A percentile compares a stretch with the other conserved stretches of the same genome.
Evolutionary conservation across 2,888 invertebrate genomes (phyloP).

Genomic region (Tetragonisca angustula): DNA sequence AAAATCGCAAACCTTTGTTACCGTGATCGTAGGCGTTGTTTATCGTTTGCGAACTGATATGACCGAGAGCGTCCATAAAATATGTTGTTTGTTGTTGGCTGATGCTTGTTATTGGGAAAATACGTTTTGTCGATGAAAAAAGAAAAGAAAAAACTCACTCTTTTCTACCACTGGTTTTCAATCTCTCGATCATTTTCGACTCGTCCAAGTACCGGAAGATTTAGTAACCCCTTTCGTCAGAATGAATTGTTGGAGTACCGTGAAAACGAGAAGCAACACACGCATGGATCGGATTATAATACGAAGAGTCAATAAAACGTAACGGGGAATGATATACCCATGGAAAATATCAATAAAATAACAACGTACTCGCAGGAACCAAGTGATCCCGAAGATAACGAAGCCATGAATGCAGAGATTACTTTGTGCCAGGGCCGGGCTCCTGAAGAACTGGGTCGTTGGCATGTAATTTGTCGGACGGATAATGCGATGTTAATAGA

Average conservation of each 20-base stretch:
- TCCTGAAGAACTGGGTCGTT: constrained; percentile 48
- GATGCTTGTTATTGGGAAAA: background rate
- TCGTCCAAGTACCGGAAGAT: background rate
- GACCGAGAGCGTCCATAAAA: background rate
- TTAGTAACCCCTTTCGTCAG: background rate
- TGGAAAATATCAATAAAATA: background rate
- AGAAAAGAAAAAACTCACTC: background rate
- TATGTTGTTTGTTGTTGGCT: background rate
- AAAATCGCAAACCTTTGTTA: background rate
- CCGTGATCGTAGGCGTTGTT: background rate
- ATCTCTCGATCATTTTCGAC: background rate
- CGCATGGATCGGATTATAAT: background rate
- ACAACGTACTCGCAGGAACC: background rate
- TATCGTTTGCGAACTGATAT: constrained; percentile 29
- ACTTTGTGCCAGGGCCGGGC: constrained; percentile 50
- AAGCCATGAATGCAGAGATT: constrained; percentile 31
- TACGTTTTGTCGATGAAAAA: background rate
- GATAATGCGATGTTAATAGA: constrained; percentile 82
- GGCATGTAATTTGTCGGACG: constrained; percentile 74
- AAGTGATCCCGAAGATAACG: constrained; percentile 4
- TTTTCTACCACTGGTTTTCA: background rate
- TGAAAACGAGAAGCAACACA: no score
- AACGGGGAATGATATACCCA: background rate
- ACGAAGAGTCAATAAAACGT: background rate
- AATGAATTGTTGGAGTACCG: background rate